Base-by-base conservation (phyloP, 1,140 invertebrate genomes). In the Panulirus ornatus region DNA sequence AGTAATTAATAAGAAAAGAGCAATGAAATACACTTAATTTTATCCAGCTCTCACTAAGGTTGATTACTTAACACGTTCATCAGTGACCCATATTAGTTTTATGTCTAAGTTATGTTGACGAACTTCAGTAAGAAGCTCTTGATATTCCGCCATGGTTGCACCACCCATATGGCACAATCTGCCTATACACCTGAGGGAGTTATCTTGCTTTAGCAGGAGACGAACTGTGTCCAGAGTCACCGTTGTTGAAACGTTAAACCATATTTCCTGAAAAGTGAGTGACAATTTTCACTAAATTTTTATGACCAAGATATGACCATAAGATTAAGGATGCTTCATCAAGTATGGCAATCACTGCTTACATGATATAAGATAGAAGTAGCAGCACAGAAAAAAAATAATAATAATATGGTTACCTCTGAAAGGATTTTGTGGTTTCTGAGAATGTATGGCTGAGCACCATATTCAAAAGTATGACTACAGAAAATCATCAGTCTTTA, bases 191-290 rank as follows among this genome's bases (percentile, higher is more conserved):
- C 19, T 76, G 1, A 90, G 9, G 1, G 27, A 34, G 38, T 90
- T 90, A 6, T 85, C 83, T 19, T 90, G 81, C 9, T 42, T 38
- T 73, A 90, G 40, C 27, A 90, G 44, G 11, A 78, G 42, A 11
- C 42, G 51, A 36, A 90, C 88, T 1, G 88, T 85, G 44, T 44
- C 82, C 27, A 90, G 47, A 2, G 88, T 90, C 44, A 90, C 81
- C 36, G 88, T 90, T 54, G 88, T 90, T 51, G 88, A 90, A 11
- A 90, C 88, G 71, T 90, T 90, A 54, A 90, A 90, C 88, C 88
- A 90, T 36, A 90, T 42, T 34, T 79, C 82, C 88, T 90, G 88
- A 36, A 84, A 79, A n/a, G n/a, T n/a, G n/a, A n/a, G n/a, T n/a
- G n/a, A n/a, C n/a, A n/a, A n/a, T n/a, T n/a, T n/a, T n/a, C n/a